phyloP scores from a whole-genome alignment of 2,888 invertebrate species.

The Heliothis peltigera region DNA sequence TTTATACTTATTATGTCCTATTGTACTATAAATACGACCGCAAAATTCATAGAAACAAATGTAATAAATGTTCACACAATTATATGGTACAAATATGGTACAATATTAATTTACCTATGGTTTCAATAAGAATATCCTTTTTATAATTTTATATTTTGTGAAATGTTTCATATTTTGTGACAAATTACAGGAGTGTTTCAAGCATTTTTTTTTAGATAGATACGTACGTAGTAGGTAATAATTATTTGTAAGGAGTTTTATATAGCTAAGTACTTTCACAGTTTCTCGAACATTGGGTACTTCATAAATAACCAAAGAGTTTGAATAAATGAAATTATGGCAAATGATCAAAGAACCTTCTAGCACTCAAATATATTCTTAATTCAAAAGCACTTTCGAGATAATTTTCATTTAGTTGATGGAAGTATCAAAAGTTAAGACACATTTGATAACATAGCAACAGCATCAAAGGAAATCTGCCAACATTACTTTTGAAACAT shows the following conservation, averaged over 20 bases:
- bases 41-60: conserved; percentile 21
- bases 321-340: neutral
- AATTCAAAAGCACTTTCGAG: neutral
- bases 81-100: too few relatives aligned
- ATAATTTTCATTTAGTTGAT: neutral
- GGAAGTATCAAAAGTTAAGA: conserved; percentile 17
- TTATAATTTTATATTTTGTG: too few relatives aligned
- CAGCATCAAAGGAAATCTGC: conserved; percentile 30
- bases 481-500: conserved; percentile 31
- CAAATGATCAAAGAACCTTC: neutral
- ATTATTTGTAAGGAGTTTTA: too few relatives aligned
- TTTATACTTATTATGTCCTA: conserved; percentile 18
- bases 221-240: too few relatives aligned
- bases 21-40: conserved; percentile 23
- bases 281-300: neutral
- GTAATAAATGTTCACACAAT: neutral
- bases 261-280: neutral
- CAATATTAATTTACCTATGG: too few relatives aligned
- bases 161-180: neutral
- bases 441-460: conserved; percentile 40
- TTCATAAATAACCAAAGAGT: neutral
- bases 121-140: too few relatives aligned
- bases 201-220: too few relatives aligned
- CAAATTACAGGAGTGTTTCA: neutral
- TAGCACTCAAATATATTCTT: neutral